Conservation (phyloP, 2,797 vertebrate species). For the Lophura swinhoii region DNA sequence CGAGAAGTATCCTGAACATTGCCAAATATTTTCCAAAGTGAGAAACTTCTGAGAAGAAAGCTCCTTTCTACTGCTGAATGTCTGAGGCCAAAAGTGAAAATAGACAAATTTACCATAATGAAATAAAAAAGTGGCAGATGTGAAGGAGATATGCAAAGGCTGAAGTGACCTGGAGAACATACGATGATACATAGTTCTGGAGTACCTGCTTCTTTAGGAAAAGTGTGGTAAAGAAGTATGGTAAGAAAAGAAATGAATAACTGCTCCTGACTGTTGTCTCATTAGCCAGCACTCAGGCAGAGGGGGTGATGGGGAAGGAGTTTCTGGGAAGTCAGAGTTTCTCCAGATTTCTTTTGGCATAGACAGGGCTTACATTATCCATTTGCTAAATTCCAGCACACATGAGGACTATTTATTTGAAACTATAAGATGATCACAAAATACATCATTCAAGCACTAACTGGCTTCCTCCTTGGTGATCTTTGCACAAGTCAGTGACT, state of each 20-base stretch:
- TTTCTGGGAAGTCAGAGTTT: not conserved
- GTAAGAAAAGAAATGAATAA: not conserved
- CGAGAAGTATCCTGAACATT: not conserved
- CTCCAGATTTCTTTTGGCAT: not conserved
- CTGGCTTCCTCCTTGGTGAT: not conserved
- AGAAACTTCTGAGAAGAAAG: conserved; percentile 28
- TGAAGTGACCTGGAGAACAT: not conserved
- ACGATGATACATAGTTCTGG: not conserved
- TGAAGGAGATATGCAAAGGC: not conserved
- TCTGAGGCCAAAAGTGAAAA: not conserved
- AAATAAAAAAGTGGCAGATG: not conserved
- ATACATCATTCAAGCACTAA: not conserved
- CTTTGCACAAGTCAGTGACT: not conserved
- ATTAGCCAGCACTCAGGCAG: not conserved
- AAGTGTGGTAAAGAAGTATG: not conserved
- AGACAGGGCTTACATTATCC: not conserved
- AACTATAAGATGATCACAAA: not conserved
- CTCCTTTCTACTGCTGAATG: not conserved
- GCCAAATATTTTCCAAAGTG: conserved; percentile 44
- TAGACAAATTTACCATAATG: not conserved
- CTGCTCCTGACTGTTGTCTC: not conserved
- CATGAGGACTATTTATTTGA: not conserved
- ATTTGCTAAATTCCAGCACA: not conserved
- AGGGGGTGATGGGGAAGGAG: not conserved
- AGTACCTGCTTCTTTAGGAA: not conserved